A percentile compares a stretch with the other conserved stretches of the same genome.
These are phyloP conservation scores for Pediacus dermestoides DNA, from an alignment of 2,888 invertebrate species.

Conservation along the genomic window DNA sequence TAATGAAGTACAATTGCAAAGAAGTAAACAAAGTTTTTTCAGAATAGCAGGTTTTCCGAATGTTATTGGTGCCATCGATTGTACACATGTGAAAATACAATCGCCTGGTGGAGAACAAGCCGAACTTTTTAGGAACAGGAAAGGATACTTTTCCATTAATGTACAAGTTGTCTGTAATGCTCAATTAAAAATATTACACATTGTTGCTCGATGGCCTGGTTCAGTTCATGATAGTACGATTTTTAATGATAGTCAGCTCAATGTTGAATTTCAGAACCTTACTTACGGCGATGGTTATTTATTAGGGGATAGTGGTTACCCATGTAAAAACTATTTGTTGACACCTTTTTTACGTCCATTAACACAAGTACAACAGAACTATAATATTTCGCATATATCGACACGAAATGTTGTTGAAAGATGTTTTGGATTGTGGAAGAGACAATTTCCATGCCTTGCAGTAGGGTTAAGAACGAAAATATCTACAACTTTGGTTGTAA, in stretches of 20 bases:
- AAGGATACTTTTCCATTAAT: slow-evolving; percentile 2
- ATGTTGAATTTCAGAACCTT: neutral
- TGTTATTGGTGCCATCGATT: slow-evolving; percentile 4
- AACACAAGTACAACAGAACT: slow-evolving; percentile 8
- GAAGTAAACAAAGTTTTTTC: neutral
- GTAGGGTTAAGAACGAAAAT: slow-evolving; percentile 10
- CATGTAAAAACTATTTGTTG: slow-evolving; percentile 10
- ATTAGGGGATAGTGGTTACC: slow-evolving; percentile 12
- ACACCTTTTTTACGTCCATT: slow-evolving; percentile 11
- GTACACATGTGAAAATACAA: slow-evolving; percentile 3
- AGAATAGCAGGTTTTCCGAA: neutral
- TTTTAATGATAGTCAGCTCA: slow-evolving; percentile 2
- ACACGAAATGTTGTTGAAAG: slow-evolving; percentile 30
- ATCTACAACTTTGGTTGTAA: slow-evolving; percentile 12
- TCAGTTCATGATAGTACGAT: too few relatives aligned
- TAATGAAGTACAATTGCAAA: neutral
- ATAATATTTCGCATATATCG: slow-evolving; percentile 22
- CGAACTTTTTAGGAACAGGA: neutral
- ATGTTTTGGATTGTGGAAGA: slow-evolving; percentile 20
- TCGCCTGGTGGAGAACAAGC: neutral
- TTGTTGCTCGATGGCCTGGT: too few relatives aligned
- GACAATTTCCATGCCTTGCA: slow-evolving; percentile 14
- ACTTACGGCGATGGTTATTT: slow-evolving; percentile 1
- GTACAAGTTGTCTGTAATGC: slow-evolving; percentile 5
- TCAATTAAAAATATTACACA: neutral